Base-by-base conservation (phyloP, 2,888 invertebrate species). In the Spisula subtruncata region DNA sequence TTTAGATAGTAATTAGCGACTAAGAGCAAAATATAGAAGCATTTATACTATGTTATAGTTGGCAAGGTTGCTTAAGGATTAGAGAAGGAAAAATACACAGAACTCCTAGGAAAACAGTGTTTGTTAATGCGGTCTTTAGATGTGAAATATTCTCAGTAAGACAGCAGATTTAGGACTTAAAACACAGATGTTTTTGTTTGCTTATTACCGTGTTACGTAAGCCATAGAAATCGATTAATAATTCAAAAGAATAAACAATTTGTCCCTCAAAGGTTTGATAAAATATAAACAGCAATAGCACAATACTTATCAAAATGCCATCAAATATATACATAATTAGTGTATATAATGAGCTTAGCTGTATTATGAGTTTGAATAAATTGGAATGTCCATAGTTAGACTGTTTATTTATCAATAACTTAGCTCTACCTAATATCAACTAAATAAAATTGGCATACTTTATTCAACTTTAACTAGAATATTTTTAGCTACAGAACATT, bases 241-340 rank as follows among this genome's bases (percentile, higher is more conserved):
- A 66, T 66, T n/a, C 25, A 66, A 66, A 66, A 66, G n/a, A 25
- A 66, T 66, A 66, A 66, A 66, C 60, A 51, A 51, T 51, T 51
- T 14, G 5, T 51, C 51, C 14, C 51, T 14, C 51, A 66, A 66
- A 25, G 41, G 25, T 66, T 25, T n/a, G 20, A 66, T 66, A 66
- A 66, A 25, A 66, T 25, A 66, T 66, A n/a, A 66, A 66, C 60
- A 25, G 25, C 25, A 25, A 10, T 66, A 25, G n/a, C n/a, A n/a
- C 25, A 25, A 66, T 8, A 66, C 60, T n/a, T 66, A 25, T n/a
- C 60, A 10, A 41, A 41, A n/a, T 66, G 25, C 60, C 25, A 66
- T 66, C 25, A 25, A 1, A 25, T n/a, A 41, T 8, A 41, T n/a
- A n/a, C n/a, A n/a, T 60, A 2, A 20, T n/a, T 60, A 6, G 41